These are phyloP conservation scores for Psilanteris sp. DNA, from an alignment of 1,140 invertebrate species.

Conservation along the genomic window DNA sequence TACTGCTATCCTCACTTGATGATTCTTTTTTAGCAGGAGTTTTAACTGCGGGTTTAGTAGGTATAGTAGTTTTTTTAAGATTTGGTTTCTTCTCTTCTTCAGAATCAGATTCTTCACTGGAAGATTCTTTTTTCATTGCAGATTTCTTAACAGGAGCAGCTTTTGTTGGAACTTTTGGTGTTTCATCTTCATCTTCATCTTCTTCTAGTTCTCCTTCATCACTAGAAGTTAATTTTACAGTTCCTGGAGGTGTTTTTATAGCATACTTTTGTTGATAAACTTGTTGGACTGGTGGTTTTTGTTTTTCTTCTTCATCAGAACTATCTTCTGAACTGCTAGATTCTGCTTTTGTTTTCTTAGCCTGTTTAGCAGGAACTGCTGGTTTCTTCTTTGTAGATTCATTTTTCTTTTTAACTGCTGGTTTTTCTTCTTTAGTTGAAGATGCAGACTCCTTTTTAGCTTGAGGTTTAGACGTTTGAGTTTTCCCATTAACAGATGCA, in stretches of 20 bases:
- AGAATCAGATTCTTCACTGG: constrained; percentile 76
- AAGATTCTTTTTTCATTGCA: constrained; percentile 74
- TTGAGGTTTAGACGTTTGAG: constrained; percentile 8
- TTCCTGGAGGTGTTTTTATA: too few species aligned
- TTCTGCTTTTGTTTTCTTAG: constrained; percentile 48
- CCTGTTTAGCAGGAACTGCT: constrained; percentile 4
- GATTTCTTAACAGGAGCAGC: constrained; percentile 51
- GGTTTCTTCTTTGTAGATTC: constrained; percentile 14
- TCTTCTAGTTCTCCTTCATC: too few species aligned
- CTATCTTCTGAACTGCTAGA: constrained; percentile 70
- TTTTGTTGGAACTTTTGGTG: constrained; percentile 9
- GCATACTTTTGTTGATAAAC: too few species aligned
- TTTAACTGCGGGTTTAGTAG: constrained; percentile 49
- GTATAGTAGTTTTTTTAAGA: constrained; percentile 65
- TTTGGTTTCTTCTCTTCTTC: constrained; percentile 53
- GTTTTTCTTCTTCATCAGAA: constrained; percentile 69
- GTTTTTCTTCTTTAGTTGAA: neutral
- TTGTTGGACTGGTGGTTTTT: constrained; percentile 63
- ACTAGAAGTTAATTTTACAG: too few species aligned
- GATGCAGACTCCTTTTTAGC: constrained; percentile 37
- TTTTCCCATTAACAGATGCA: constrained; percentile 32
- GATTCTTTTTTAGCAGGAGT: constrained; percentile 58
- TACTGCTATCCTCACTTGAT: constrained; percentile 65
- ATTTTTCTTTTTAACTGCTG: constrained; percentile 17
- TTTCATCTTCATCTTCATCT: too few species aligned